A percentile compares a stretch with the other conserved stretches of the same genome.
phyloP scores from a whole-genome alignment of 2,113 vertebrate species.

The Psephotus haematonotus region DNA sequence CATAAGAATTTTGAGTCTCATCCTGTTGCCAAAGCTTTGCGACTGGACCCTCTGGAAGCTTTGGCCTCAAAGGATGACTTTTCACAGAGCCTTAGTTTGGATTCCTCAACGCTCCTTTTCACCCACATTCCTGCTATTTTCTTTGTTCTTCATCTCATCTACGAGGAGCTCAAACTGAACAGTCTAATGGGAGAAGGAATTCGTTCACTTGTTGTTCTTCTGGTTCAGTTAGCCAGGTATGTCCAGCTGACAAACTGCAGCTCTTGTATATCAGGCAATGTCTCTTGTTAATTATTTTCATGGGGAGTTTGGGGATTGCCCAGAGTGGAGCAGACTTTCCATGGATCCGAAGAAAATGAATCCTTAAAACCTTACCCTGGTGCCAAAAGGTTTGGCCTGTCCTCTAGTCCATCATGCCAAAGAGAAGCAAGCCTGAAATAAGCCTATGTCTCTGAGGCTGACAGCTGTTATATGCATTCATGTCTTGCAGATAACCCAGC shows the following conservation, averaged over 20 bases:
- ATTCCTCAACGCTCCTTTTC: slow-evolving; percentile 90
- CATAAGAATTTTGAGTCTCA: slow-evolving; percentile 85
- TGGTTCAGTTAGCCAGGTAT: slow-evolving; percentile 94
- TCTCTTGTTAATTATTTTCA: neutral
- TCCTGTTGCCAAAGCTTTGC: slow-evolving; percentile 76
- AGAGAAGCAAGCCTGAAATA: neutral
- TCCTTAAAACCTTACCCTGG: neutral
- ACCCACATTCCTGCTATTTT: slow-evolving; percentile 91
- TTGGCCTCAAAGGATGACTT: slow-evolving; percentile 65
- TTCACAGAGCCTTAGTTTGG: slow-evolving; percentile 78
- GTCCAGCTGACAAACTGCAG: neutral
- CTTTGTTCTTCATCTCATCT: slow-evolving; percentile 93
- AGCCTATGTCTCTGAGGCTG: neutral
- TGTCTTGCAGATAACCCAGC: neutral
- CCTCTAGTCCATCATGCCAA: neutral
- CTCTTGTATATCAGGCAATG: fast-evolving
- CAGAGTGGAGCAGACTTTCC: neutral
- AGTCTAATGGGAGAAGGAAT: slow-evolving; percentile 89
- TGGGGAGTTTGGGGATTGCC: neutral
- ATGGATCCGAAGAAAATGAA: neutral
- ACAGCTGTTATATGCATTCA: neutral
- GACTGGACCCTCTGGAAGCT: slow-evolving; percentile 70
- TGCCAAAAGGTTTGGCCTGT: neutral
- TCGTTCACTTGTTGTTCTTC: slow-evolving; percentile 85
- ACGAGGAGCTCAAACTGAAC: slow-evolving; percentile 94